Evolutionary conservation across 2,888 invertebrate genomes (phyloP).

Genomic region (Amphiduros pacificus): DNA sequence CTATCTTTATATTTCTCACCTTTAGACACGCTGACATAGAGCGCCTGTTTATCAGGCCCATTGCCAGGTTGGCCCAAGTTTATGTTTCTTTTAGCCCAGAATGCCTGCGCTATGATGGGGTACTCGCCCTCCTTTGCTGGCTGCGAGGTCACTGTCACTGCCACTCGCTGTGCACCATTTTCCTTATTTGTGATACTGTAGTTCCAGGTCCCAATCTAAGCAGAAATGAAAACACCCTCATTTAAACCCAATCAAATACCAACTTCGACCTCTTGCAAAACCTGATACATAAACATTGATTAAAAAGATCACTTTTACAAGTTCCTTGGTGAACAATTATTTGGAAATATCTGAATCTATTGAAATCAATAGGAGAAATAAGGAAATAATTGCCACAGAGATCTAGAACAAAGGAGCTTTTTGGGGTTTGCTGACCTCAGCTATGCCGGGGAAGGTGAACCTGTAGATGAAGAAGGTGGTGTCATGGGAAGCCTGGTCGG

Average conservation of each 20-base stretch:
- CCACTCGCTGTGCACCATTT: background rate
- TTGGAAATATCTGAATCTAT: too few species aligned
- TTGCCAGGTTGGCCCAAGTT: background rate
- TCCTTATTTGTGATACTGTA: slow-evolving; percentile 3
- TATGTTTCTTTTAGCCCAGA: slow-evolving; percentile 12
- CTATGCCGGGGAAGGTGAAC: background rate
- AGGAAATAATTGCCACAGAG: too few species aligned
- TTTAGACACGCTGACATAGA: slow-evolving; percentile 22
- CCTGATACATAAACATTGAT: too few species aligned
- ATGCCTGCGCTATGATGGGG: slow-evolving; percentile 17
- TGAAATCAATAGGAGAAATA: too few species aligned
- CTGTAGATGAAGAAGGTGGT: background rate
- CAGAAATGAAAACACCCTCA: background rate
- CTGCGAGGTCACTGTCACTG: slow-evolving; percentile 9
- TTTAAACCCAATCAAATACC: too few species aligned
- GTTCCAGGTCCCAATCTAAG: slow-evolving; percentile 16
- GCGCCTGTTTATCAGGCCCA: background rate
- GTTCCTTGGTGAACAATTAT: too few species aligned
- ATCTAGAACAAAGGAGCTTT: too few species aligned
- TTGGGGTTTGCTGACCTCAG: slow-evolving; percentile 11
- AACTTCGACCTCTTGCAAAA: too few species aligned
- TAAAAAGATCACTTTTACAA: too few species aligned
- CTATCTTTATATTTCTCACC: slow-evolving; percentile 6
- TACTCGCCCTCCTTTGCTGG: slow-evolving; percentile 1
- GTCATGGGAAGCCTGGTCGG: background rate